Percentiles rank a stretch among this genome's conserved stretches.
Evolutionary conservation across 1,140 invertebrate species (phyloP).

Genomic region (Lepidostoma basale): DNA sequence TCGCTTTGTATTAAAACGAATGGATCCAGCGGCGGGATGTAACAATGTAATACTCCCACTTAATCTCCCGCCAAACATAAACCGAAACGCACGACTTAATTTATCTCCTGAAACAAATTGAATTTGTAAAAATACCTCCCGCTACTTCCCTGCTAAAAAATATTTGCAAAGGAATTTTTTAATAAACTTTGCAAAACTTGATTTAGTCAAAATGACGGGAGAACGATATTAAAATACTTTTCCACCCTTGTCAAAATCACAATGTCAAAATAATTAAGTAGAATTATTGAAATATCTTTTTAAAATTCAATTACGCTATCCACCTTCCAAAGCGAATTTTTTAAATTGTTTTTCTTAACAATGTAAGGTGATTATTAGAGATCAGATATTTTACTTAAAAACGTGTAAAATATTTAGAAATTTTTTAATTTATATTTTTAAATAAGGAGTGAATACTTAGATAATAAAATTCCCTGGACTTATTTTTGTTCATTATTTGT

Average conservation of each 20-base stretch:
- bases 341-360: not conserved
- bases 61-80: no score
- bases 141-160: not conserved
- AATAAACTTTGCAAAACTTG: not conserved
- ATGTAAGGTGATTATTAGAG: no score
- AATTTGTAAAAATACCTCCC: no score
- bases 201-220: slow-evolving; percentile 14
- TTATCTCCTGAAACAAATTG: not conserved
- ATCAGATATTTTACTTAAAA: no score
- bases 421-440: not conserved
- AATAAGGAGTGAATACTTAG: not conserved
- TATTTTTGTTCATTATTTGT: no score
- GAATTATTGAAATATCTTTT: slow-evolving; percentile 4
- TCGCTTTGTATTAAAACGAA: no score
- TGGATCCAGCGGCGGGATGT: no score
- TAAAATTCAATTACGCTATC: not conserved
- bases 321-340: not conserved
- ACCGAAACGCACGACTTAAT: no score
- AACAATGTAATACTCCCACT: no score
- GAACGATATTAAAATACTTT: slow-evolving; percentile 1
- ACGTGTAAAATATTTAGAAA: not conserved
- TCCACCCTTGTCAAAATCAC: slow-evolving; percentile 11
- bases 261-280: slow-evolving; percentile 18
- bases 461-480: no score
- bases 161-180: not conserved